Evolutionary conservation across 1,140 invertebrate species (phyloP), one percentile per base, ranked within the genome.

Genomic region (Drosophila prosaltans): DNA sequence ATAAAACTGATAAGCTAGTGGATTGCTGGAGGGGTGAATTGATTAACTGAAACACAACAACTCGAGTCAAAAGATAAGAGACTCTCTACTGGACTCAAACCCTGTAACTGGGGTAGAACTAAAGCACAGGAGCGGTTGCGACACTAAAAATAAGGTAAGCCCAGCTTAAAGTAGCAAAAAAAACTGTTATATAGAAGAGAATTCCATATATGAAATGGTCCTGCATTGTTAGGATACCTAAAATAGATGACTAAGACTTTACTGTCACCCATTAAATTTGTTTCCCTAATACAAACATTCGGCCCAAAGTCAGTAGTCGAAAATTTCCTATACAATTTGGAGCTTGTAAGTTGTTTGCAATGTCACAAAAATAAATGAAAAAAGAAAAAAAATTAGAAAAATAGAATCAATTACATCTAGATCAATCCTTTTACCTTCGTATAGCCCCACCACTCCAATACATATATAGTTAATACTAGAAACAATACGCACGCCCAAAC

Each of bases 91-190:
- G 30, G 55, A 24, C 7, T 9, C 16, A 59, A 10, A 24, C 7
- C 32, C 57, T 39, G 16, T 32, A 39, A 59, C 57, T 59, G 57
- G 57, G 36, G 32, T 59, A 21, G 57, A 59, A 59, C 57, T 5
- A 21, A 59, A 32, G 1, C 45, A 51, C 45, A 51, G 45, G 45
- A 51, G 45, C 45, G 45, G 45, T 26, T 51, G 8, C 6, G 0
- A 24, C 8, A 24, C 21, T 3, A 1, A 30, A 30, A 16, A 36
- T 36, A 36, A 36, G 32, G 6, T 36, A 7, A 1, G 32, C 3
- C 32, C 32, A 36, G 32, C 32, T 5, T 36, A 36, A 7, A 36
- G 2, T 36, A 16, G 16, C 16, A 16, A 16, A 16, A 16, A 16
- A 16, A 16, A 16, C 16, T 16, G 16, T 16, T 16, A 16, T 16